phyloP scores from a whole-genome alignment of 2,797 vertebrate genomes.

The Miopithecus talapoin region DNA sequence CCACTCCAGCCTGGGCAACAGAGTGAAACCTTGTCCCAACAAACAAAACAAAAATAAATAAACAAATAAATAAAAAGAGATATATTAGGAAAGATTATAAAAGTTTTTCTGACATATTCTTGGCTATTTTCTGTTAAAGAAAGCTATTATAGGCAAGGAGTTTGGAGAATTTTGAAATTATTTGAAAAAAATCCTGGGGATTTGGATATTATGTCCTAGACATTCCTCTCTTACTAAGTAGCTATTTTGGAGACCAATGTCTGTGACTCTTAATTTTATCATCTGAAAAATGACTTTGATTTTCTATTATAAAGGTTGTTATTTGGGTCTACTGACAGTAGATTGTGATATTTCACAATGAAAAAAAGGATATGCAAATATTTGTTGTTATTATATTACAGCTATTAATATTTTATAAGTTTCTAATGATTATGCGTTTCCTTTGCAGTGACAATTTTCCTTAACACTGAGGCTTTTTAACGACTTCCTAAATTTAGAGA shows the following conservation, averaged over 20 bases:
- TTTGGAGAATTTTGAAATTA: not conserved
- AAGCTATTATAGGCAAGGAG: not conserved
- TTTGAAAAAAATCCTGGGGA: not conserved
- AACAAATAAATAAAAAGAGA: not conserved
- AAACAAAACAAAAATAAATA: too few species aligned
- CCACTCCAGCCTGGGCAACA: too few species aligned
- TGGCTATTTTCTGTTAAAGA: not conserved
- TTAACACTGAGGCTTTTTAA: conserved; percentile 17
- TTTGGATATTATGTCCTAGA: not conserved
- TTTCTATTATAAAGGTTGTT: not conserved
- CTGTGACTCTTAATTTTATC: not conserved
- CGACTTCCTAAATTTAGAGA: not conserved
- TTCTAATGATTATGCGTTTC: not conserved
- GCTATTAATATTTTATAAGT: not conserved
- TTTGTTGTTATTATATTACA: not conserved
- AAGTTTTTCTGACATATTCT: not conserved
- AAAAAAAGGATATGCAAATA: not conserved
- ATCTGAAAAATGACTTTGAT: not conserved
- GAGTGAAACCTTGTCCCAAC: too few species aligned
- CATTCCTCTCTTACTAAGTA: not conserved
- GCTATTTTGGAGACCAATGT: not conserved
- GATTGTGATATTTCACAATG: not conserved
- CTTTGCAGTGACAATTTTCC: not conserved
- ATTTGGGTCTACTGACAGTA: not conserved
- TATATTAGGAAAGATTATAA: not conserved